Conservation (phyloP, 2,888 invertebrate genomes). For the Eupeodes latifasciatus region DNA sequence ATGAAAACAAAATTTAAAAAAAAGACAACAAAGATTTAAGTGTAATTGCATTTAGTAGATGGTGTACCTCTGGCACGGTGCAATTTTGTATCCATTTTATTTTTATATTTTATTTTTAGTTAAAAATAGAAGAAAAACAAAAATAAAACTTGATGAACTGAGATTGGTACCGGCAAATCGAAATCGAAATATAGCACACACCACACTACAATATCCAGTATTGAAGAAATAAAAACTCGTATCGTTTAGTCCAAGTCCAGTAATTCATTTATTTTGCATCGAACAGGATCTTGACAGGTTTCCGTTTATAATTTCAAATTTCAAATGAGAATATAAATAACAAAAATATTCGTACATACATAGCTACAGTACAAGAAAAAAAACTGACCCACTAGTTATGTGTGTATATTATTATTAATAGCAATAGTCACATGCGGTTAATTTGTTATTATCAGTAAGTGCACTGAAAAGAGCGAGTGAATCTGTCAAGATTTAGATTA, state of each 20-base stretch:
- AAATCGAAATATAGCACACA: background rate
- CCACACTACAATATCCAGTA: background rate
- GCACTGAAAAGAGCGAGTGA: conserved; percentile 46
- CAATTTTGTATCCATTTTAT: conserved; percentile 7
- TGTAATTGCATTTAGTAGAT: conserved; percentile 4
- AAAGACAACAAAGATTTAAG: background rate
- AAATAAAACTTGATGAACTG: conserved; percentile 39
- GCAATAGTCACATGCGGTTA: conserved; percentile 48
- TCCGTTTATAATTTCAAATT: conserved; percentile 28
- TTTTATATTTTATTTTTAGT: conserved; percentile 34
- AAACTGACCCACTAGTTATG: background rate
- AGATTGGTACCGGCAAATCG: background rate
- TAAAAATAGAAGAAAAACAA: background rate
- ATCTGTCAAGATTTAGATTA: conserved; percentile 53
- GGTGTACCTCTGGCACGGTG: conserved; percentile 41
- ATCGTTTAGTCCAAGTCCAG: background rate
- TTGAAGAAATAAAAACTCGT: background rate
- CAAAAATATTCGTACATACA: background rate
- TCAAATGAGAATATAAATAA: conserved; percentile 16
- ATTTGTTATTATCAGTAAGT: conserved; percentile 58
- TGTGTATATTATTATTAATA: conserved; percentile 41
- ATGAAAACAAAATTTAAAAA: conserved; percentile 10
- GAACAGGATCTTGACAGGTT: conserved; percentile 69
- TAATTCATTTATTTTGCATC: conserved; percentile 33
- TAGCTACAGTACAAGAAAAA: too few relatives aligned